Percentiles rank a stretch among this genome's conserved stretches.
Conservation (phyloP, 1,140 invertebrate species). For the Gonioctena quinquepunctata region DNA sequence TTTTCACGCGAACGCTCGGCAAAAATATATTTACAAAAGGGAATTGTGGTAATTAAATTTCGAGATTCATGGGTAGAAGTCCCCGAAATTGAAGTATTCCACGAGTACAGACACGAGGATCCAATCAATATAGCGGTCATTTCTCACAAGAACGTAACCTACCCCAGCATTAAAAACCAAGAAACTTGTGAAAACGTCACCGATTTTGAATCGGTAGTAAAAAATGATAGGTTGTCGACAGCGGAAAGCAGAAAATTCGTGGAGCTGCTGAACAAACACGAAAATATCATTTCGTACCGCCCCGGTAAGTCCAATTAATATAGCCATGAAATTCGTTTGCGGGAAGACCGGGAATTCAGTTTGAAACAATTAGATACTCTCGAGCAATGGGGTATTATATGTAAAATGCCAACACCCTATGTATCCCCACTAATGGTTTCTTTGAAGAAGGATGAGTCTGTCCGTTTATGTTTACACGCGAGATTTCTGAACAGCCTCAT, state of each 20-base stretch:
- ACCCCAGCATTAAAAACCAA: neutral
- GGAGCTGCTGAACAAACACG: neutral
- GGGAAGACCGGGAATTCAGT: neutral
- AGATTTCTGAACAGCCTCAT: neutral
- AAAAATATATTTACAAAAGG: neutral
- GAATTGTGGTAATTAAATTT: neutral
- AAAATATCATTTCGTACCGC: neutral
- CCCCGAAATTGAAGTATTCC: neutral
- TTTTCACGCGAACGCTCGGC: neutral
- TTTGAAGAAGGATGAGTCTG: neutral
- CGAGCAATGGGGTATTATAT: neutral
- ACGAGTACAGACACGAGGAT: neutral
- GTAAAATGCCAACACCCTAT: neutral
- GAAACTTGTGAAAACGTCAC: neutral
- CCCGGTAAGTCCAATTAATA: neutral
- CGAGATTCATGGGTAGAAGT: neutral
- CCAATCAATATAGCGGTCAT: neutral
- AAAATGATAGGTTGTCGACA: neutral
- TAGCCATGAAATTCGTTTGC: neutral
- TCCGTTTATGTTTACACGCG: neutral
- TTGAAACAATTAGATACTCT: neutral
- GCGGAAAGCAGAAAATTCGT: neutral
- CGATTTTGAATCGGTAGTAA: neutral
- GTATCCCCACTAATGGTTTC: neutral
- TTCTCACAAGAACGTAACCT: neutral